Percentiles rank a stretch among this genome's conserved stretches.
Conservation (phyloP, 1,140 invertebrate species). For the Drosophila simulans region DNA sequence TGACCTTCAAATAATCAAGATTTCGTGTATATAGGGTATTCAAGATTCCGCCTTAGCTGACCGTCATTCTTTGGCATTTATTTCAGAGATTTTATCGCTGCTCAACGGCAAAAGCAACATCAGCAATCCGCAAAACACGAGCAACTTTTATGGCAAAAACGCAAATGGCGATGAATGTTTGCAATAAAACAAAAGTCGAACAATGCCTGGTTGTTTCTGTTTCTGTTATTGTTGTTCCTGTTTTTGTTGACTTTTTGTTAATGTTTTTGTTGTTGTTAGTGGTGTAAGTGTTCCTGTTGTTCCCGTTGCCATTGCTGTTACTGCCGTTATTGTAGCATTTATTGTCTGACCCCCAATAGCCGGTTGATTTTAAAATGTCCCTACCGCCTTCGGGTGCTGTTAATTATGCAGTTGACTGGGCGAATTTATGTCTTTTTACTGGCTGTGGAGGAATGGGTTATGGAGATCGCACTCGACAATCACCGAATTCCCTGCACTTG, state of each 20-base stretch:
- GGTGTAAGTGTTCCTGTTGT: constrained; percentile 19
- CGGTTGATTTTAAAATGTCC: constrained; percentile 38
- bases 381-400: constrained; percentile 34
- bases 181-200: constrained; percentile 79
- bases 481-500: constrained; percentile 33
- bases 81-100: constrained; percentile 69
- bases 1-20: too few relatives aligned
- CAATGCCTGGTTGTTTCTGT: constrained; percentile 48
- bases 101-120: constrained; percentile 42
- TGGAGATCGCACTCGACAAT: constrained; percentile 13
- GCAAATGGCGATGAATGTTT: constrained; percentile 78
- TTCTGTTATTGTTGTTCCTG: constrained; percentile 17
- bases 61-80: constrained; percentile 28
- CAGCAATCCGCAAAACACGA: constrained; percentile 49
- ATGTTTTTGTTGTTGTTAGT: constrained; percentile 16
- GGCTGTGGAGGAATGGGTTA: constrained; percentile 14
- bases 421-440: constrained; percentile 52
- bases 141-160: constrained; percentile 67
- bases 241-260: background rate
- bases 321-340: constrained; percentile 23
- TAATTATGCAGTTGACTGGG: constrained; percentile 65
- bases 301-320: constrained; percentile 13
- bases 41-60: constrained; percentile 9
- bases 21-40: constrained; percentile 24
- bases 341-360: constrained; percentile 47